These are phyloP conservation scores for Operophtera brumata DNA, from an alignment of 2,888 invertebrate genomes.

Conservation along the genomic window DNA sequence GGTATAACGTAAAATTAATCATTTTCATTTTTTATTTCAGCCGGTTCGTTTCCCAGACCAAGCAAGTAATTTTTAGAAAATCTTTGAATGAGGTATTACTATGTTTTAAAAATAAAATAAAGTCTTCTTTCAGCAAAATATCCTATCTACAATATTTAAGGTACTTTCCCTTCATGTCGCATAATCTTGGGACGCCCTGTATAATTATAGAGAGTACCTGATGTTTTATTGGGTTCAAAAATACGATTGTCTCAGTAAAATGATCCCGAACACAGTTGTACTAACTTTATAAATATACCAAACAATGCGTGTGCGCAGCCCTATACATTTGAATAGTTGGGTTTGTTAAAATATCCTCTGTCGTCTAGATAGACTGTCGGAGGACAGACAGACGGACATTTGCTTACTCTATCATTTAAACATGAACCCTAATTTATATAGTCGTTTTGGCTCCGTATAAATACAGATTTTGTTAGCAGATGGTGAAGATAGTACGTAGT, in stretches of 20 bases:
- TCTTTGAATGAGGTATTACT: too few relatives aligned
- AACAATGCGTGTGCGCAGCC: conserved; percentile 41
- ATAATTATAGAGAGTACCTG: too few relatives aligned
- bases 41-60: too few relatives aligned
- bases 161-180: too few relatives aligned
- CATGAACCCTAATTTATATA: conserved; percentile 44
- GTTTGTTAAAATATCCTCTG: conserved; percentile 61
- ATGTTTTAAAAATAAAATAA: too few relatives aligned
- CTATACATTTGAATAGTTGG: conserved; percentile 56
- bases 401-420: conserved; percentile 42
- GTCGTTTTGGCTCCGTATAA: conserved; percentile 13
- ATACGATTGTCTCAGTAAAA: neutral
- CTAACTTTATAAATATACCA: conserved; percentile 30
- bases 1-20: too few relatives aligned
- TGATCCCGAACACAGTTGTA: neutral
- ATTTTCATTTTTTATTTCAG: too few relatives aligned
- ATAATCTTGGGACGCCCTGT: too few relatives aligned
- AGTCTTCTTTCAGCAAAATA: too few relatives aligned
- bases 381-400: conserved; percentile 45
- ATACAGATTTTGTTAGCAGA: conserved; percentile 2
- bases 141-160: too few relatives aligned
- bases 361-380: conserved; percentile 49
- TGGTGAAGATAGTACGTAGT: neutral
- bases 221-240: too few relatives aligned
- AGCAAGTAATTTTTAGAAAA: too few relatives aligned